phyloP scores from a whole-genome alignment of 2,797 vertebrate species.

The Capromys pilorides region DNA sequence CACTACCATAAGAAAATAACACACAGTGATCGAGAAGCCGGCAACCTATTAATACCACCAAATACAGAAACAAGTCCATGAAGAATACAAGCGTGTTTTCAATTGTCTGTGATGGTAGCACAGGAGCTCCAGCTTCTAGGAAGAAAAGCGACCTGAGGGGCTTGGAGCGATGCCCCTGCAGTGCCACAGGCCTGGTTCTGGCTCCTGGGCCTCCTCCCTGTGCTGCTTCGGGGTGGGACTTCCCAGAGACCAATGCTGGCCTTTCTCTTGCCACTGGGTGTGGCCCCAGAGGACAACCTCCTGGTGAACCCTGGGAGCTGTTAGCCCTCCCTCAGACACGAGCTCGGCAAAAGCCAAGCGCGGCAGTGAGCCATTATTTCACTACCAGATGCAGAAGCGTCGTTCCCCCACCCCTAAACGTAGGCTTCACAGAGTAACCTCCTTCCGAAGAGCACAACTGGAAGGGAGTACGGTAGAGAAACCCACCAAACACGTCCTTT shows the following conservation, averaged over 20 bases:
- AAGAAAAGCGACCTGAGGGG: not conserved
- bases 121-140: not conserved
- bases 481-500: not conserved
- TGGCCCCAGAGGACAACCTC: not conserved
- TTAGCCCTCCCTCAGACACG: not conserved
- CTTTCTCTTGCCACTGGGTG: not conserved
- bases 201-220: not conserved
- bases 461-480: not conserved
- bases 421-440: not conserved
- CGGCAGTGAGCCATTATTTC: too few species aligned
- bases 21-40: not conserved
- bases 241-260: not conserved
- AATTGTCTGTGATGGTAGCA: not conserved
- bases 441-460: not conserved
- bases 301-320: not conserved
- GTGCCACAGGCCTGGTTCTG: not conserved
- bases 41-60: not conserved
- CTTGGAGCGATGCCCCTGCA: not conserved
- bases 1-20: not conserved
- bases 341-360: not conserved
- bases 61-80: not conserved
- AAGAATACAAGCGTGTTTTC: not conserved
- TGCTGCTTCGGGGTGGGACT: not conserved
- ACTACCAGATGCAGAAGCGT: not conserved
- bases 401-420: too few species aligned